These are phyloP conservation scores for Cryptophagus acutangulus DNA, from an alignment of 2,888 invertebrate species.

Conservation along the genomic window DNA sequence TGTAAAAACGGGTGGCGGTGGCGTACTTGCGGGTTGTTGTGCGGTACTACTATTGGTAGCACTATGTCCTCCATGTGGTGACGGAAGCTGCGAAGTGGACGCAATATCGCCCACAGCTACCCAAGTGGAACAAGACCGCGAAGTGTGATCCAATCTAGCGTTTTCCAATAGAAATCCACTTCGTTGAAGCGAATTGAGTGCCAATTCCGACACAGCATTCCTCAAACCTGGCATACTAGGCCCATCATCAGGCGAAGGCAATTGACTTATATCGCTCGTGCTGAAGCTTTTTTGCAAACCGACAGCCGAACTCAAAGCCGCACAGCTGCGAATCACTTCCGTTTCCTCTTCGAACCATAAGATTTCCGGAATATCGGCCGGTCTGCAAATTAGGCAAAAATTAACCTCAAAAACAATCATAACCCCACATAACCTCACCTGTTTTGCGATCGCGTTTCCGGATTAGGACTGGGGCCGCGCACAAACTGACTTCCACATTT, in stretches of 20 bases:
- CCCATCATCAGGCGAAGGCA: slow-evolving; percentile 52
- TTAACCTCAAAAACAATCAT: not conserved
- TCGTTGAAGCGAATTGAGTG: slow-evolving; percentile 55
- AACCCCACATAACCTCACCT: slow-evolving; percentile 25
- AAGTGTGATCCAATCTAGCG: slow-evolving; percentile 53
- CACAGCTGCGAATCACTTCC: slow-evolving; percentile 74
- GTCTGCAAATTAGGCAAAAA: slow-evolving; percentile 41
- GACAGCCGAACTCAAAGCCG: slow-evolving; percentile 70
- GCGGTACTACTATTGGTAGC: slow-evolving; percentile 36
- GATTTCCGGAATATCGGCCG: slow-evolving; percentile 60
- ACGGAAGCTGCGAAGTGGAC: slow-evolving; percentile 75
- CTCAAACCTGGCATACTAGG: slow-evolving; percentile 40
- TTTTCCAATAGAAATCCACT: slow-evolving; percentile 52
- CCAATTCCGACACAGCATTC: slow-evolving; percentile 55
- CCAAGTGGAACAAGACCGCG: slow-evolving; percentile 79
- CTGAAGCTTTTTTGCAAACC: slow-evolving; percentile 82
- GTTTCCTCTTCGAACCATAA: slow-evolving; percentile 70
- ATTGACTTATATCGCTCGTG: slow-evolving; percentile 68
- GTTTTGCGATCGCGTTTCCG: slow-evolving; percentile 51
- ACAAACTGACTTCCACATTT: slow-evolving; percentile 44
- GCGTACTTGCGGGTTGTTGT: slow-evolving; percentile 33
- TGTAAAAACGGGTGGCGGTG: slow-evolving; percentile 56
- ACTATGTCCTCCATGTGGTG: slow-evolving; percentile 69
- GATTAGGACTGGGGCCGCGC: slow-evolving; percentile 69
- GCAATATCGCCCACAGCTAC: slow-evolving; percentile 75